phyloP scores from a whole-genome alignment of 2,113 vertebrate genomes.

The Nesospiza acunhae region DNA sequence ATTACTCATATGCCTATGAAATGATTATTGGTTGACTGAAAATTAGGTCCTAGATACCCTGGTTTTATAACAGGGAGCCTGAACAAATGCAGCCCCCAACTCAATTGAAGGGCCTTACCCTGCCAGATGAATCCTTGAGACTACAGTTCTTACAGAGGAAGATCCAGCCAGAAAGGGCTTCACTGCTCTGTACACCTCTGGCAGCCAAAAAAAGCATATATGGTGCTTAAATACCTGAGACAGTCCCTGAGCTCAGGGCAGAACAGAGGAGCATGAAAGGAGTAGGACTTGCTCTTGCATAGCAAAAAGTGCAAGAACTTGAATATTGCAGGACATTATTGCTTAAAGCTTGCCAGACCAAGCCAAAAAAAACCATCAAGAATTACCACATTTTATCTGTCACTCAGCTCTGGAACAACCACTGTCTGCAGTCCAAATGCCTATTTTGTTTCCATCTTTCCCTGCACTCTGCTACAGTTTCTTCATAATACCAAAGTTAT shows the following conservation, averaged over 20 bases:
- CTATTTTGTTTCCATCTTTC: background rate
- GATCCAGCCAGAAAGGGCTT: background rate
- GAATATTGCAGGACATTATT: background rate
- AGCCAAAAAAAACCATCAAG: background rate
- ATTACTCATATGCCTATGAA: background rate
- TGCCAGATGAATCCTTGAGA: background rate
- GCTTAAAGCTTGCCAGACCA: background rate
- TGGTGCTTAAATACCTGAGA: background rate
- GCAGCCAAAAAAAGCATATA: background rate
- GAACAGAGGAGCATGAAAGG: background rate
- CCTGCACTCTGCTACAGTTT: background rate
- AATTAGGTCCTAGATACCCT: background rate
- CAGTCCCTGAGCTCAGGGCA: background rate
- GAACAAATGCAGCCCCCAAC: background rate
- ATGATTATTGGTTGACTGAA: background rate
- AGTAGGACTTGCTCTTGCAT: background rate
- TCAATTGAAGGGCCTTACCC: accelerated
- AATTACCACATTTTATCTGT: background rate
- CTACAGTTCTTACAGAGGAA: background rate
- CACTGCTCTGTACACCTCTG: accelerated
- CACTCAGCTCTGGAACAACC: background rate
- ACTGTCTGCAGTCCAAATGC: accelerated
- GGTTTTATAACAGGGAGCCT: background rate
- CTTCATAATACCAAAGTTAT: background rate
- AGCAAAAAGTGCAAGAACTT: background rate